These are phyloP conservation scores for Parascotia fuliginaria DNA, from an alignment of 2,888 invertebrate species.

Conservation along the genomic window DNA sequence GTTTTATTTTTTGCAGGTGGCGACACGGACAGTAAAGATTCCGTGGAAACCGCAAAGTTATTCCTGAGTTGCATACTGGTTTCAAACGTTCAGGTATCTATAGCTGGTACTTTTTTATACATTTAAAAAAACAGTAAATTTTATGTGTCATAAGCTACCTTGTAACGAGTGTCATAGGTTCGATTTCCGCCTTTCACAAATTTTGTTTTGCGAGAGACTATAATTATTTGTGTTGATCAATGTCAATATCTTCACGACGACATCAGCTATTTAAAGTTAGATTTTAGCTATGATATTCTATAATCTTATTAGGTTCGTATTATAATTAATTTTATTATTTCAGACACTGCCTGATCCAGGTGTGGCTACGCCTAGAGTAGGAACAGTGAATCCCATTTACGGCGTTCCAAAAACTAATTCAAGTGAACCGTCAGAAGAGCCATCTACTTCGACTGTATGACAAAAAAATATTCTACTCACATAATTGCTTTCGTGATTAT, in stretches of 20 bases:
- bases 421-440: background rate
- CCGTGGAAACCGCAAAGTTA: slow-evolving; percentile 43
- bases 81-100: slow-evolving; percentile 37
- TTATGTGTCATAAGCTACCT: too few relatives aligned
- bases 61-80: slow-evolving; percentile 47
- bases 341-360: slow-evolving; percentile 6
- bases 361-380: slow-evolving; percentile 5
- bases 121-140: background rate
- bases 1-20: slow-evolving; percentile 20
- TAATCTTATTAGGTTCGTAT: background rate
- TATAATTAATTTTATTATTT: slow-evolving; percentile 3
- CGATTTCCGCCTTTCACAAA: too few relatives aligned
- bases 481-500: too few relatives aligned
- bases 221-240: too few relatives aligned
- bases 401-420: slow-evolving; percentile 5
- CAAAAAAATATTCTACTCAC: background rate
- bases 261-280: too few relatives aligned
- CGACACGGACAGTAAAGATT: slow-evolving; percentile 30
- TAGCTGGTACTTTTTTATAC: slow-evolving; percentile 4
- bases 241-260: too few relatives aligned
- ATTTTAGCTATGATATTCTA: too few relatives aligned
- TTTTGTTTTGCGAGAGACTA: too few relatives aligned
- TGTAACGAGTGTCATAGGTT: too few relatives aligned
- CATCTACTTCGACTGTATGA: slow-evolving; percentile 8
- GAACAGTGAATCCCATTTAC: slow-evolving; percentile 10